phyloP scores from a whole-genome alignment of 2,888 invertebrate species.

The Baronia brevicornis region DNA sequence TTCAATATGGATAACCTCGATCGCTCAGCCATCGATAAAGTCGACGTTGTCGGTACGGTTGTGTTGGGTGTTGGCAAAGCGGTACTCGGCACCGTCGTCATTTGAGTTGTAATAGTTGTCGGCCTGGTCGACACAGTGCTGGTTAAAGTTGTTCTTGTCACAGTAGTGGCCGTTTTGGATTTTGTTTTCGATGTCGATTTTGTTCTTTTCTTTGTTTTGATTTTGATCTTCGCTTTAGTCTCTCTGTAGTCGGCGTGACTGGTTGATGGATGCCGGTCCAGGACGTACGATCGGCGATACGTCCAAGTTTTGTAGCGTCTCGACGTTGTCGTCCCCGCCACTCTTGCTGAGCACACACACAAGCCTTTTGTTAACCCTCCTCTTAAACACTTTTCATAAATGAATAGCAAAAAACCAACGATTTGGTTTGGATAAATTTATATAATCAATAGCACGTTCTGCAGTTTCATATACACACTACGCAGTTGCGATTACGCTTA shows the following conservation, averaged over 20 bases:
- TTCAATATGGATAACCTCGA: slow-evolving; percentile 56
- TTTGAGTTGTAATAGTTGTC: slow-evolving; percentile 2
- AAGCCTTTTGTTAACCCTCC: slow-evolving; percentile 45
- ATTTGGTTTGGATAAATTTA: too few species aligned
- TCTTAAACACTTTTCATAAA: slow-evolving; percentile 1
- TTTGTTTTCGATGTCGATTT: slow-evolving; percentile 1
- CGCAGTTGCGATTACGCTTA: too few species aligned
- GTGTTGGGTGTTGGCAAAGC: slow-evolving; percentile 5
- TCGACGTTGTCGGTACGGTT: slow-evolving; percentile 1
- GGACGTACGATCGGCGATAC: slow-evolving; percentile 21
- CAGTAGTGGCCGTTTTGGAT: slow-evolving; percentile 2
- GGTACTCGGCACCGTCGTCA: slow-evolving; percentile 3
- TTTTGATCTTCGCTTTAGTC: not conserved
- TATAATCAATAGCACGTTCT: too few species aligned
- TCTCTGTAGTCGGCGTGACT: slow-evolving; percentile 6
- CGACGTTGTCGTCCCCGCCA: slow-evolving; percentile 16
- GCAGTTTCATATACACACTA: too few species aligned
- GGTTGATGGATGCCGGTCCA: slow-evolving; percentile 18
- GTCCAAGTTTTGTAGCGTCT: slow-evolving; percentile 15
- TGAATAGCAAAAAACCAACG: too few species aligned
- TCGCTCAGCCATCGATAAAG: slow-evolving; percentile 47
- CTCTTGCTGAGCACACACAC: slow-evolving; percentile 53
- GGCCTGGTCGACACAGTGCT: slow-evolving; percentile 3
- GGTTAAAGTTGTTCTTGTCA: not conserved
- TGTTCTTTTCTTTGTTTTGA: slow-evolving; percentile 6